Base-by-base conservation (phyloP, 2,888 invertebrate genomes). In the Melinaea marsaeus region DNA sequence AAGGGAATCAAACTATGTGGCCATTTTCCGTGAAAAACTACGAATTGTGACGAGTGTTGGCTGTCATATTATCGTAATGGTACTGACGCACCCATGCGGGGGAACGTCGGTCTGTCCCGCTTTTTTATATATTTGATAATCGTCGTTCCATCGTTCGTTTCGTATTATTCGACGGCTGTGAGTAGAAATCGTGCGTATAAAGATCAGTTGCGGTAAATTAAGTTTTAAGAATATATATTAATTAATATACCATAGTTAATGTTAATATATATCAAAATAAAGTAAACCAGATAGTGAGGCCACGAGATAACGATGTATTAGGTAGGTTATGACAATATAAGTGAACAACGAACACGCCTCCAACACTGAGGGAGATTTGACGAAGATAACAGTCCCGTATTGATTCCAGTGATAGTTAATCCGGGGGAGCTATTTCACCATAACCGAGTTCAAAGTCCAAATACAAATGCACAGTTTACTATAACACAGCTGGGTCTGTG, bases 1-100 rank as follows among this genome's bases (percentile, higher is more conserved):
- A 61, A 57, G 57, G 64, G 65, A 73, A 75, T 76, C 77, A 76
- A 80, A 79, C 85, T 83, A 79, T 84, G 81, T 83, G 84, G 83
- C 81, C 81, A 86, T 88, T 90, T 90, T 90, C 88, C 86, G 86
- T 85, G 89, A 90, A 90, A 87, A 86, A 83, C 83, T 85, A 84
- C 84, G 80, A 80, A 80, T 77, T 78, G 79, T 79, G 79, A 82
- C 78, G 79, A 78, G 75, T 80, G 77, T 79, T 75, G 78, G 79
- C 77, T 80, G 79, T 79, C 78, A 76, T 83, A 57, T 63, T 63
- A 80, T 80, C 79, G 80, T 81, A 81, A 80, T 77, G 72, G 72
- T 69, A 72, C 76, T 85, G 88, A 88, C 89, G 88, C 85, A 86
- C 79, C 81, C 72, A 75, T 76, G 79, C 78, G 77, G 72, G 74